A percentile compares a stretch with the other conserved stretches of the same genome.
Evolutionary conservation across 2,113 vertebrate species (phyloP).

Genomic region (Triplophysa siluroides): DNA sequence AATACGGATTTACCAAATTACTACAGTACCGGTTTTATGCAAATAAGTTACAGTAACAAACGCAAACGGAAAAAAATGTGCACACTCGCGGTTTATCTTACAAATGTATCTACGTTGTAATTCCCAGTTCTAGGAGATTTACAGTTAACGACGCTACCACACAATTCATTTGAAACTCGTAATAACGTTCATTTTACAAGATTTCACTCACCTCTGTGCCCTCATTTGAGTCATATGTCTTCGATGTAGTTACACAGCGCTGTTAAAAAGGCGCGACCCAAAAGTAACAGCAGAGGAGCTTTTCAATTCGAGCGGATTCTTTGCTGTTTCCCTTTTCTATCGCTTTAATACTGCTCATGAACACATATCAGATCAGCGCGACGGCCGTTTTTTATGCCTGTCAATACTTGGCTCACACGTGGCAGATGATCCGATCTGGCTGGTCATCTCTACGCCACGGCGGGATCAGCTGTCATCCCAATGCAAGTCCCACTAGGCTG

Average conservation of each 20-base stretch:
- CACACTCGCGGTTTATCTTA: too few relatives aligned
- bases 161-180: not conserved
- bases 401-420: constrained; percentile 1
- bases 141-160: not conserved
- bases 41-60: not conserved
- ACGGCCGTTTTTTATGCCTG: not conserved
- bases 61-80: not conserved
- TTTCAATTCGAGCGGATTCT: constrained; percentile 11
- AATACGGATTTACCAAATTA: too few relatives aligned
- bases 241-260: not conserved
- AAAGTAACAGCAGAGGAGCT: not conserved
- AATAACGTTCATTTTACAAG: not conserved
- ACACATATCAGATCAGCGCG: not conserved
- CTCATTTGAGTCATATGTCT: not conserved
- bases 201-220: constrained; percentile 23
- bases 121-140: too few relatives aligned
- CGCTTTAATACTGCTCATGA: not conserved
- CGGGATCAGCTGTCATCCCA: constrained; percentile 73
- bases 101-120: too few relatives aligned
- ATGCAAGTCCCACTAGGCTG: constrained; percentile 41
- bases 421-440: constrained; percentile 17
- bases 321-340: constrained; percentile 1
- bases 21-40: not conserved
- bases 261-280: not conserved
- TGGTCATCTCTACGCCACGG: constrained; percentile 33